Evolutionary conservation across 1,140 invertebrate species (phyloP), one percentile per base, ranked within the genome.

Genomic region (Bombus huntii): DNA sequence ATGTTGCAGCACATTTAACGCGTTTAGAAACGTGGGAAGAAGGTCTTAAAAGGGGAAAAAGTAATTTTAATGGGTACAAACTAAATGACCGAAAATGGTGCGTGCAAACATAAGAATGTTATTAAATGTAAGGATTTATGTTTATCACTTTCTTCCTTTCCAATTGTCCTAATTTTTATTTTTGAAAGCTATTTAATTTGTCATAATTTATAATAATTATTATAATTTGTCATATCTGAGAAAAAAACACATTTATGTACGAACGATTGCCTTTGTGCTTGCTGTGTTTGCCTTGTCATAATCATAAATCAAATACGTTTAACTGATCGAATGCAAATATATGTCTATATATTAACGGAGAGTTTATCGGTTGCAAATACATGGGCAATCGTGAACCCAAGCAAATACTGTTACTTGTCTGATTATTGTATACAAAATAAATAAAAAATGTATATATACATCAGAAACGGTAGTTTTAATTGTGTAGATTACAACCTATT

Each of bases 361-460:
- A 22, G 57, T 83, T n/a, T 62, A 71, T 88, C 75, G 57, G 68
- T 66, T 44, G 85, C 77, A 86, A 90, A 81, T 82, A 90, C 89
- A 90, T 25, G 85, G 76, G 73, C 87, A 91, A 88, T 91, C 75
- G 85, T 84, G 72, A 87, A 59, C 85, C 73, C 87, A 83, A 89
- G 84, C 83, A 82, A 93, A 91, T 91, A 92, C 91, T 92, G 92
- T 93, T 94, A 94, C 88, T 93, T 93, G 93, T 94, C 93, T 92
- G 91, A 93, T 93, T 92, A 93, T 94, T 91, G 91, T 94, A 91
- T 94, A 94, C 93, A 93, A 88, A 93, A 91, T 91, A 86, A 93
- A 93, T 93, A 93, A 93, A 92, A 86, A 90, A 84, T 89, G 87
- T 87, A 86, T 92, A 72, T 79, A 84, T 79, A 84, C 39, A 75